Percentiles rank a stretch among this genome's conserved stretches.
Conservation (phyloP, 2,888 invertebrate genomes). For the Pachydiplax longipennis region DNA sequence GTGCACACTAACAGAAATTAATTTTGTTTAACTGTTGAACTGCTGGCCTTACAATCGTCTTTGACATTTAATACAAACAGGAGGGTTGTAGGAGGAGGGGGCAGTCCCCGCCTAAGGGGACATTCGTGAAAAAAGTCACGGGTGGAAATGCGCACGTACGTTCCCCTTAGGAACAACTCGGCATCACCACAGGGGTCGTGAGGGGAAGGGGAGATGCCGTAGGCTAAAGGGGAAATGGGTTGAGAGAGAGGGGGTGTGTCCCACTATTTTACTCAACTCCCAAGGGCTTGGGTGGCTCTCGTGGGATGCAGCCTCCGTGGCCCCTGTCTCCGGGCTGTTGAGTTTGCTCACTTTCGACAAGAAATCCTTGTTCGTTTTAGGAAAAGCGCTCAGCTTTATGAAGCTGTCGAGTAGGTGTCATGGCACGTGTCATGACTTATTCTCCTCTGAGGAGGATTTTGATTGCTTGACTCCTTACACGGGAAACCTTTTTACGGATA, state of each 20-base stretch:
- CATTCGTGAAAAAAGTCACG: neutral
- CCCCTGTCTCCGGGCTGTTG: neutral
- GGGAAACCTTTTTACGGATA: conserved; percentile 39
- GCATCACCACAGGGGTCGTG: neutral
- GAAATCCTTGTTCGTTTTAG: neutral
- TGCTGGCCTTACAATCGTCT: too few relatives aligned
- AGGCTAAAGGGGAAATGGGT: neutral
- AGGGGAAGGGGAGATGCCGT: neutral
- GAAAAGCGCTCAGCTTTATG: conserved; percentile 1
- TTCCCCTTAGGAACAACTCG: neutral
- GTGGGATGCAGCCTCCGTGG: neutral
- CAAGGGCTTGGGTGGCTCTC: neutral
- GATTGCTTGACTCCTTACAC: neutral
- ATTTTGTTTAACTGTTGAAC: too few relatives aligned
- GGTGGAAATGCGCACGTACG: neutral
- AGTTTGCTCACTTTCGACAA: neutral
- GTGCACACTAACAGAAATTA: too few relatives aligned
- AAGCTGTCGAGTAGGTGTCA: neutral
- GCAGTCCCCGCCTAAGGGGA: neutral
- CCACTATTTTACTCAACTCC: neutral
- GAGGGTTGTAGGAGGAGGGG: too few relatives aligned
- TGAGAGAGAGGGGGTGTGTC: neutral
- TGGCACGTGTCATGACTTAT: conserved; percentile 42
- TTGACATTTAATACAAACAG: too few relatives aligned
- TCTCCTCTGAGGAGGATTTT: neutral